Conservation (phyloP, 2,888 invertebrate genomes). For the Osmoderma eremita region DNA sequence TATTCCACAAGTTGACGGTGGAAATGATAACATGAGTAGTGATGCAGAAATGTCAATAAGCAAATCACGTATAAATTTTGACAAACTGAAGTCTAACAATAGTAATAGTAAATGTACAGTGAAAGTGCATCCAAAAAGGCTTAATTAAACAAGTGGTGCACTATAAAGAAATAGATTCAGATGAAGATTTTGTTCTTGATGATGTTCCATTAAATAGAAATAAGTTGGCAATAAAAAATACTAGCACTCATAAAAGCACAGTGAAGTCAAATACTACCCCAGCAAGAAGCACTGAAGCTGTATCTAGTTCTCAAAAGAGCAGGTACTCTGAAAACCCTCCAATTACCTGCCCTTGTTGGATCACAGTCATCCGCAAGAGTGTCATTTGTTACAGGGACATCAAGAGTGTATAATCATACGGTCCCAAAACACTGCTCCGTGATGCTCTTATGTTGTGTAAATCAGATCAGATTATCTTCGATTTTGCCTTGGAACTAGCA, state of each 20-base stretch:
- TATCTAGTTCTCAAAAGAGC: conserved; percentile 49
- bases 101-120: conserved; percentile 42
- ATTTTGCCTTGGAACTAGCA: too few species aligned
- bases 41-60: conserved; percentile 32
- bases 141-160: conserved; percentile 47
- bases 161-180: conserved; percentile 51
- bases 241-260: neutral
- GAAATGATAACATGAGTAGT: conserved; percentile 46
- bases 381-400: too few species aligned
- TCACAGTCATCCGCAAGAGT: too few species aligned
- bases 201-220: conserved; percentile 43
- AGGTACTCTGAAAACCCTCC: conserved; percentile 22
- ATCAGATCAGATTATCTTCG: too few species aligned
- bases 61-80: conserved; percentile 53
- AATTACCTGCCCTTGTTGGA: too few species aligned
- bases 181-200: conserved; percentile 52
- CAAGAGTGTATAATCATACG: too few species aligned
- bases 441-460: too few species aligned
- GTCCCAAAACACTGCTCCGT: too few species aligned
- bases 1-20: conserved; percentile 53
- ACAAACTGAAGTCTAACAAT: conserved; percentile 49
- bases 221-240: neutral
- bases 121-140: conserved; percentile 49
- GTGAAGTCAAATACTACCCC: neutral
- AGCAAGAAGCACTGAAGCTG: conserved; percentile 53